A percentile compares a stretch with the other conserved stretches of the same genome.
Evolutionary conservation across 2,888 invertebrate species (phyloP).

Genomic region (Agelastica alni): DNA sequence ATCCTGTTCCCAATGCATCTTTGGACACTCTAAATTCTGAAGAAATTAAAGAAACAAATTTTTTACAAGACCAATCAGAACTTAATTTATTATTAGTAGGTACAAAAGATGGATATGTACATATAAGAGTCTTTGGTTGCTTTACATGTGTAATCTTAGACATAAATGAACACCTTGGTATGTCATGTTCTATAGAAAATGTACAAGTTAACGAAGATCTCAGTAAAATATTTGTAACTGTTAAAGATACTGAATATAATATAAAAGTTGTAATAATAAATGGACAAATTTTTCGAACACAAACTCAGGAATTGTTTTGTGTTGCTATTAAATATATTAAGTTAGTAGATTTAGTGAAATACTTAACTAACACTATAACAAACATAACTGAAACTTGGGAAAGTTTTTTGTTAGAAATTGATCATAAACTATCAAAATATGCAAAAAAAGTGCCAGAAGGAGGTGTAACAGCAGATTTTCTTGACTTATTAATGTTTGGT

Average conservation of each 20-base stretch:
- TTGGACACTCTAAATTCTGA: conserved; percentile 60
- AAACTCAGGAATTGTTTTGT: conserved; percentile 70
- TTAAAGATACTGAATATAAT: conserved; percentile 60
- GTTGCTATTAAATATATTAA: conserved; percentile 77
- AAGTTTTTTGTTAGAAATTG: conserved; percentile 90
- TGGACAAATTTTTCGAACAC: conserved; percentile 67
- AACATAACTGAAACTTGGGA: conserved; percentile 92
- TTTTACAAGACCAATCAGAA: conserved; percentile 63
- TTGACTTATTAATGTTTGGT: conserved; percentile 87
- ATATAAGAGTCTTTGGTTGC: conserved; percentile 82
- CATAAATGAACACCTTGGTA: conserved; percentile 61
- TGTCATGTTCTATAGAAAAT: conserved; percentile 64
- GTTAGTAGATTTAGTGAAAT: conserved; percentile 61
- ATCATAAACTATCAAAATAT: conserved; percentile 87
- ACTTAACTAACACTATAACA: conserved; percentile 76
- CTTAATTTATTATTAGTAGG: conserved; percentile 82
- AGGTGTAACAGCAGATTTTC: conserved; percentile 86
- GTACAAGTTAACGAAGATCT: conserved; percentile 74
- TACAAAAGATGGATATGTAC: conserved; percentile 71
- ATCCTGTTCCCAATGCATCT: conserved; percentile 56
- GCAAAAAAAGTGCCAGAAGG: conserved; percentile 80
- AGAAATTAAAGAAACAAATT: conserved; percentile 63
- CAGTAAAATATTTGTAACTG: conserved; percentile 68
- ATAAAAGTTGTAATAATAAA: conserved; percentile 61
- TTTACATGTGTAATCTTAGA: conserved; percentile 77